Conservation (phyloP, 2,888 invertebrate genomes). For the Eupithecia vulgata region DNA sequence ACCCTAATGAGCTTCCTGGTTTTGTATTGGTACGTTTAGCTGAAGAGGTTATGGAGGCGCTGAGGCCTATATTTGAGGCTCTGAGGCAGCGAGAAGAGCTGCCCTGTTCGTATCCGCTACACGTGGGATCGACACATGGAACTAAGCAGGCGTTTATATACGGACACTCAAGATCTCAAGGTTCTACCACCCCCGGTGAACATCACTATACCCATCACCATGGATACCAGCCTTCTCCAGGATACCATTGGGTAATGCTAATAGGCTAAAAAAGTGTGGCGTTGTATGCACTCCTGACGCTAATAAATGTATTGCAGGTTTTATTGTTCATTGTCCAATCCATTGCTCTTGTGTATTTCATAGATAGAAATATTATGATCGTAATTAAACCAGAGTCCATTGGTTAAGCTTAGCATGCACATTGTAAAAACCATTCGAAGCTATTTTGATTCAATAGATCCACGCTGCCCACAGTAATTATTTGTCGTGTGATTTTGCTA, state of each 20-base stretch:
- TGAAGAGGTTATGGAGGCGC: constrained; percentile 97
- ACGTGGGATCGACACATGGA: constrained; percentile 89
- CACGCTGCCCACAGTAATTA: constrained; percentile 17
- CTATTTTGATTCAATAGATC: constrained; percentile 10
- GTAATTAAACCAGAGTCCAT: constrained; percentile 56
- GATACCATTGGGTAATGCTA: constrained; percentile 90
- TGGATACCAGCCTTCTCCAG: constrained; percentile 88
- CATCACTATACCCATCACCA: constrained; percentile 86
- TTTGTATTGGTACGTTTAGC: constrained; percentile 86
- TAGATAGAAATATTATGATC: constrained; percentile 54
- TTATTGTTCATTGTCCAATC: constrained; percentile 59
- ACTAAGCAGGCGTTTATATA: constrained; percentile 85
- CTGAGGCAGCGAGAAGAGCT: constrained; percentile 95
- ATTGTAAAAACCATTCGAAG: constrained; percentile 13
- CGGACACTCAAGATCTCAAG: constrained; percentile 85
- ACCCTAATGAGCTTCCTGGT: constrained; percentile 77
- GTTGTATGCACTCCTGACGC: constrained; percentile 60
- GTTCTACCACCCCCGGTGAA: constrained; percentile 86
- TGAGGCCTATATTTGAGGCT: constrained; percentile 98
- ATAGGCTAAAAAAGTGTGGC: constrained; percentile 71
- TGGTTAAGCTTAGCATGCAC: constrained; percentile 73
- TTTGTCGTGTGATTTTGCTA: constrained; percentile 35
- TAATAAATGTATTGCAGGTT: constrained; percentile 58
- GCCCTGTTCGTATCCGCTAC: constrained; percentile 95
- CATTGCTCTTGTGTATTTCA: constrained; percentile 54